Conservation (phyloP, 2,888 invertebrate species). For the Caenorhabditis imperialis region DNA sequence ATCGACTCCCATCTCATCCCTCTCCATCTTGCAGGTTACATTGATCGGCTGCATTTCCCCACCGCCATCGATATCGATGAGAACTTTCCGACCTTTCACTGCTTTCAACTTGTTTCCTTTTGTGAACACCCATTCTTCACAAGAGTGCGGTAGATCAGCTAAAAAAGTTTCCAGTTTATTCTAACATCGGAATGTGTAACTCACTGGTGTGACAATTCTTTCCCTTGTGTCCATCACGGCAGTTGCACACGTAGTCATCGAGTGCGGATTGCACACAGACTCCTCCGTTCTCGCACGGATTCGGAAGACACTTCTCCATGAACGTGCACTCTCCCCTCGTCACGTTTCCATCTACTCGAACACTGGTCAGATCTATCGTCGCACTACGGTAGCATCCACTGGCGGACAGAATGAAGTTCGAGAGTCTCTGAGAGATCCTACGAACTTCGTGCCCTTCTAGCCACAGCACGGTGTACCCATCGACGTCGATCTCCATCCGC, state of each 20-base stretch:
- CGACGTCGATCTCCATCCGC: slow-evolving; percentile 75
- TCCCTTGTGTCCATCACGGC: slow-evolving; percentile 68
- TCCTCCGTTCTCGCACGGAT: slow-evolving; percentile 74
- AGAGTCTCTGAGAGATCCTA: slow-evolving; percentile 62
- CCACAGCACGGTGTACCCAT: slow-evolving; percentile 74
- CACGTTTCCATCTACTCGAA: slow-evolving; percentile 64
- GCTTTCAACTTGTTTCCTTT: slow-evolving; percentile 52
- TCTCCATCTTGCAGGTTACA: slow-evolving; percentile 68
- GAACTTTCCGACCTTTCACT: slow-evolving; percentile 60
- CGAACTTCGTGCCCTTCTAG: slow-evolving; percentile 72
- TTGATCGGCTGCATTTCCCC: slow-evolving; percentile 68
- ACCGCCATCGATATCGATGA: slow-evolving; percentile 77
- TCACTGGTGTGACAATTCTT: slow-evolving; percentile 74
- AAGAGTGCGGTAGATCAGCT: slow-evolving; percentile 72
- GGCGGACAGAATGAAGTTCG: slow-evolving; percentile 66
- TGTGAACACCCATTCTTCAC: slow-evolving; percentile 72
- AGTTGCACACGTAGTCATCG: slow-evolving; percentile 67
- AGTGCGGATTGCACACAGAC: slow-evolving; percentile 68
- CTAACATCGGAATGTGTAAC: too few species aligned
- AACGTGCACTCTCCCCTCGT: slow-evolving; percentile 64
- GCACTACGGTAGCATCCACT: slow-evolving; percentile 74
- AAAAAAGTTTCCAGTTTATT: slow-evolving; percentile 17
- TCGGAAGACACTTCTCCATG: slow-evolving; percentile 70
- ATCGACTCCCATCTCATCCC: slow-evolving; percentile 59
- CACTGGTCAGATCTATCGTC: slow-evolving; percentile 71